Evolutionary conservation across 2,888 invertebrate genomes (phyloP), one percentile per base, ranked within the genome.

Genomic region (Mylabris sibirica): DNA sequence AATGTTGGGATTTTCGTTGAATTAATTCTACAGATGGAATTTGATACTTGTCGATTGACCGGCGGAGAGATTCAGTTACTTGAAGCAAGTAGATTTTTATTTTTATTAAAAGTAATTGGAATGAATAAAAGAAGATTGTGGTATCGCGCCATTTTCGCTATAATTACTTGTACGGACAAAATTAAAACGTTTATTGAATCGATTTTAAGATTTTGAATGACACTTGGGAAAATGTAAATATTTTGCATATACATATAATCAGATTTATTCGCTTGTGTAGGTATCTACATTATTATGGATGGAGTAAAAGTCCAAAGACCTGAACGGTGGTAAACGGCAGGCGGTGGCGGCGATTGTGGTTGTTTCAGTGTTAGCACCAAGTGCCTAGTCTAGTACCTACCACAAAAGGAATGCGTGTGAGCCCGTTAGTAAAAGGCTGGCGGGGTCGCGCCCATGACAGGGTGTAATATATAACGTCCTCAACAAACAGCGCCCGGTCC

Each of bases 401-500:
- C 78, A 79, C 78, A 78, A 75, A 74, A 79, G 72, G 79, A 78
- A 79, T 79, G 78, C 78, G 78, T 77, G 78, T 74, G 78, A 79
- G 79, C 77, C 78, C 78, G 79, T 79, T 79, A 79, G 79, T 79
- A 78, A 77, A 76, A 76, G 79, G 78, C 79, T 76, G 78, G 78
- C 76, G 76, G 76, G 77, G 78, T 78, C 78, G 78, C 78, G 78
- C 78, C 79, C 78, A 75, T 81, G 81, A 80, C 81, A 81, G 81
- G 80, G 80, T 80, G 80, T 81, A 81, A 81, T 81, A 81, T 81
- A 81, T 80, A 80, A 81, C 80, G 77, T 80, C 81, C 78, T 81
- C 80, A 78, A 78, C 81, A 80, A 81, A 80, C 79, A 80, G 79
- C 80, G 80, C 77, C 78, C 78, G 76, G 76, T 78, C 80, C 80